Evolutionary conservation across 2,888 invertebrate genomes (phyloP), one percentile per base, ranked within the genome.

Genomic region (Andricus quercusramuli): DNA sequence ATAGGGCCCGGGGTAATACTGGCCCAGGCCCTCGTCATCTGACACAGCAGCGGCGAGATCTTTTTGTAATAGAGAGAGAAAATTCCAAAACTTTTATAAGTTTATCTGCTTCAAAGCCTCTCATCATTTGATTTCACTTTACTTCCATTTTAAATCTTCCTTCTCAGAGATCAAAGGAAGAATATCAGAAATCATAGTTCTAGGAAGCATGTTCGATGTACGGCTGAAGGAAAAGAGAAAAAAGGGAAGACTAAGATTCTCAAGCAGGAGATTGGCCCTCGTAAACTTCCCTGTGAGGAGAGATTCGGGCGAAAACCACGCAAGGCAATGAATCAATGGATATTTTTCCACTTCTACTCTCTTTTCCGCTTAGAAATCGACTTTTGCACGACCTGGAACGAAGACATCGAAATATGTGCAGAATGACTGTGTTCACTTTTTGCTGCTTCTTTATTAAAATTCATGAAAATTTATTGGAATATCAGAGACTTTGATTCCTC

Each of bases 291-390:
- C 20, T 47, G 29, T 74, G 56, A 56, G 56, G 56, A 74, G 74
- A 74, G 51, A 56, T 74, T 56, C 74, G 56, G 74, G n/a, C 56
- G 51, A 74, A 56, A 74, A 74, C 70, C 56, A 74, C 51, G 74
- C 74, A 5, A 56, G 44, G 51, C 56, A 32, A 74, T 74, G 74
- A 74, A 74, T 74, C 74, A 74, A 51, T 25, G 41, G 56, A 29
- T 74, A 56, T 74, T 74, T 74, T 74, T 74, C 74, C n/a, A n/a
- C 56, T 32, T 56, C 56, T 56, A 11, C 20, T 51, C 74, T 74
- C 51, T 20, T 56, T 56, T 74, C 74, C 56, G 51, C 29, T 74
- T 56, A 56, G 70, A 74, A 51, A 74, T 32, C 74, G 51, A 25
- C 51, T 74, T 74, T n/a, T 56, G 15, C 25, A 70, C 56, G 9